Percentiles rank a stretch among this genome's conserved stretches.
These are phyloP conservation scores for Microctenopoma lineatum DNA, from an alignment of 2,797 vertebrate genomes.

Conservation along the genomic window DNA sequence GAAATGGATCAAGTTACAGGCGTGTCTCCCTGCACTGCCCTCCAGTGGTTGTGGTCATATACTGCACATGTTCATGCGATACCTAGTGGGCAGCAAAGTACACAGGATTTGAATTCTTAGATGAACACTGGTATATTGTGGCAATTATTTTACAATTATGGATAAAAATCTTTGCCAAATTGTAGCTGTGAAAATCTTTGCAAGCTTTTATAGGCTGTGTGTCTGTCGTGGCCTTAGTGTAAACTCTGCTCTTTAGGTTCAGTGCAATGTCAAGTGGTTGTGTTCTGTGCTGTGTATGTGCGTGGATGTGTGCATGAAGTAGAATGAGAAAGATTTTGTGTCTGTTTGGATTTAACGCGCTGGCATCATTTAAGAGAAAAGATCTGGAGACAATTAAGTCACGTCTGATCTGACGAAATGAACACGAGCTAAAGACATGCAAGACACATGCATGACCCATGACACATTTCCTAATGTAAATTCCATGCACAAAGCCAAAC, in stretches of 20 bases:
- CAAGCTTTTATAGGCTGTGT: constrained; percentile 21
- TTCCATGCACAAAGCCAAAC: too few relatives aligned
- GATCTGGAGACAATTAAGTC: constrained; percentile 64
- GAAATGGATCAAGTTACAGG: constrained; percentile 1
- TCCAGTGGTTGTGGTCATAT: constrained; percentile 46
- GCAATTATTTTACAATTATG: not conserved
- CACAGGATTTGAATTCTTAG: not conserved
- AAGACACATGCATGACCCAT: too few relatives aligned
- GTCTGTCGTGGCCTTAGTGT: constrained; percentile 21
- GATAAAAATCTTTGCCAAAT: constrained; percentile 2
- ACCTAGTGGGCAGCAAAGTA: not conserved
- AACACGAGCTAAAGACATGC: constrained; percentile 34
- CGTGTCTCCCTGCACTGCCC: constrained; percentile 35
- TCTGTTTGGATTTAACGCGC: constrained; percentile 27
- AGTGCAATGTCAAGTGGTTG: constrained; percentile 45
- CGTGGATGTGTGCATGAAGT: constrained; percentile 11
- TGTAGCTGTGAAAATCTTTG: not conserved
- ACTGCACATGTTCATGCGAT: constrained; percentile 28
- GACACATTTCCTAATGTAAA: too few relatives aligned
- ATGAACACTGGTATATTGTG: not conserved
- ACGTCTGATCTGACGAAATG: constrained; percentile 72
- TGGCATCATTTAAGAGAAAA: constrained; percentile 32
- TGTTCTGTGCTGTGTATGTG: constrained; percentile 8
- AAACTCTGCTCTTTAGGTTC: constrained; percentile 44
- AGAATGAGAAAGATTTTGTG: constrained; percentile 13